phyloP scores from a whole-genome alignment of 2,888 invertebrate genomes.

The Caenorhabditis imperialis region DNA sequence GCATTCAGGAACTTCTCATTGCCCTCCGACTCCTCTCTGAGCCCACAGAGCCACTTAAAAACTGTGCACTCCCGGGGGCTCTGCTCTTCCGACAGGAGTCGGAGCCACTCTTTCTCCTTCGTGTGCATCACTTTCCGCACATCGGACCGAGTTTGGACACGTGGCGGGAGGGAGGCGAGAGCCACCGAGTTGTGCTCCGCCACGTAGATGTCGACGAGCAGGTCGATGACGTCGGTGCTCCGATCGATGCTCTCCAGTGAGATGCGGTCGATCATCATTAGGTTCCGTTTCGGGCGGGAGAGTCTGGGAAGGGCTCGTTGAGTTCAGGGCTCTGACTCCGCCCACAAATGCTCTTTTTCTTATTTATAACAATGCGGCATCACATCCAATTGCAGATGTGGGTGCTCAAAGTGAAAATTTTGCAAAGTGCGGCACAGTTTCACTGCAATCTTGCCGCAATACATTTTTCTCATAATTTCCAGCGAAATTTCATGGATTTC shows the following conservation, averaged over 20 bases:
- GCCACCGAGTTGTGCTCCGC: slow-evolving; percentile 35
- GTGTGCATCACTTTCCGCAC: slow-evolving; percentile 26
- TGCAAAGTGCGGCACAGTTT: no score
- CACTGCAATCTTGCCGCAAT: no score
- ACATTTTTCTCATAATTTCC: no score
- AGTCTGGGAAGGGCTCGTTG: no score
- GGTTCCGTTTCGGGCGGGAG: slow-evolving; percentile 8
- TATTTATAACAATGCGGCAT: no score
- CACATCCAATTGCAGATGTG: no score
- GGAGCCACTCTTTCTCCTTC: slow-evolving; percentile 28
- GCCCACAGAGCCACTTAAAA: slow-evolving; percentile 39
- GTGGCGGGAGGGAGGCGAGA: slow-evolving; percentile 27
- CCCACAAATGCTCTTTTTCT: no score
- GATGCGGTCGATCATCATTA: slow-evolving; percentile 41
- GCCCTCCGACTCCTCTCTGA: neutral
- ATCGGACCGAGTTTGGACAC: slow-evolving; percentile 19
- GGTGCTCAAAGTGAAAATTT: no score
- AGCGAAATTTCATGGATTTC: no score
- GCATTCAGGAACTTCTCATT: slow-evolving; percentile 24
- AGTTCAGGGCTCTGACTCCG: no score
- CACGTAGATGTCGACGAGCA: slow-evolving; percentile 39
- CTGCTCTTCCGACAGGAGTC: neutral
- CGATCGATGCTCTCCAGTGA: slow-evolving; percentile 7
- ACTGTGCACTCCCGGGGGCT: slow-evolving; percentile 10
- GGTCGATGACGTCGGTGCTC: slow-evolving; percentile 10